Percentiles rank a stretch among this genome's conserved stretches.
Conservation (phyloP, 23 tunicate species). For the Trididemnum clinides region DNA sequence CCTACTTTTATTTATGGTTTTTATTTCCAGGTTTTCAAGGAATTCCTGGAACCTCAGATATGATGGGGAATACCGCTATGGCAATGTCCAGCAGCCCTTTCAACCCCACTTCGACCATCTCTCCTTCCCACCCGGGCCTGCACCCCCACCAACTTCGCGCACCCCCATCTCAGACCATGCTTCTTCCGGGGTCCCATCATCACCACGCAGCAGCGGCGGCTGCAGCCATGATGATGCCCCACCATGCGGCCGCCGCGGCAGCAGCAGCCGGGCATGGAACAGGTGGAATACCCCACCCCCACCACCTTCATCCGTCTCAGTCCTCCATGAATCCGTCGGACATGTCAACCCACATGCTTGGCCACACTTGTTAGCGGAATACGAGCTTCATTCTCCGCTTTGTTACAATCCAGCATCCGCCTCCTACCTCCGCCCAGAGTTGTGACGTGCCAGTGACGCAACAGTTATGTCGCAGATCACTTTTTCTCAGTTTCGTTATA, state of each 20-base stretch:
- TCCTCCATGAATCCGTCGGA: slow-evolving; percentile 73
- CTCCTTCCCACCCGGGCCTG: slow-evolving; percentile 68
- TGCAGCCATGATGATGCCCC: slow-evolving; percentile 98
- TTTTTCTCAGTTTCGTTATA: background rate
- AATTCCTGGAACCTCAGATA: slow-evolving; percentile 81
- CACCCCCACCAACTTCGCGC: slow-evolving; percentile 82
- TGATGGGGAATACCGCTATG: slow-evolving; percentile 75
- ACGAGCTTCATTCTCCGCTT: no score
- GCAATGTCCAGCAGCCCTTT: slow-evolving; percentile 69
- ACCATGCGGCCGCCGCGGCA: slow-evolving; percentile 83
- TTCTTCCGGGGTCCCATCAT: slow-evolving; percentile 67
- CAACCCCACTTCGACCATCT: slow-evolving; percentile 72
- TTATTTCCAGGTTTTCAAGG: slow-evolving; percentile 52
- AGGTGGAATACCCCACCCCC: slow-evolving; percentile 78
- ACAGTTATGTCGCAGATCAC: background rate
- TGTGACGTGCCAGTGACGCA: background rate
- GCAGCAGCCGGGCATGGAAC: slow-evolving; percentile 79
- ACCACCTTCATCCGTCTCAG: slow-evolving; percentile 71
- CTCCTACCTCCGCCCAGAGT: background rate
- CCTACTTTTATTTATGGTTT: no score
- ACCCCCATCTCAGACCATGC: slow-evolving; percentile 89
- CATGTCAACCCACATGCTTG: slow-evolving; percentile 82
- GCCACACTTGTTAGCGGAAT: slow-evolving; percentile 83
- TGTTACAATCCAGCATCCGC: no score
- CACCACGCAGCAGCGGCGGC: slow-evolving; percentile 95